A percentile compares a stretch with the other conserved stretches of the same genome.
These are phyloP conservation scores for Emydoidea blandingii DNA, from an alignment of 2,797 vertebrate species.

Conservation along the genomic window DNA sequence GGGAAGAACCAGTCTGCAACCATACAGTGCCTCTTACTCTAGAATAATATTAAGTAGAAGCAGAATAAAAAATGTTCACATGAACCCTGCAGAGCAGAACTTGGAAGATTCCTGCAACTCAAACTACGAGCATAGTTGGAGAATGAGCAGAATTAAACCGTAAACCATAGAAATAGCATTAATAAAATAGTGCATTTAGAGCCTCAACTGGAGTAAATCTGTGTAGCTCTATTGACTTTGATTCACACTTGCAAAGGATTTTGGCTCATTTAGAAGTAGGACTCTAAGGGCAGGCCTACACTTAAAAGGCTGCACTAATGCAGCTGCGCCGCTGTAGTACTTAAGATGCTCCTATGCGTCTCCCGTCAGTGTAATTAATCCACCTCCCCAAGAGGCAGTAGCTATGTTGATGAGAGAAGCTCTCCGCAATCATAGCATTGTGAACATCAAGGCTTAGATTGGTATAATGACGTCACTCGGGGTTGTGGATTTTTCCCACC, in stretches of 20 bases:
- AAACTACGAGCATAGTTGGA: background rate
- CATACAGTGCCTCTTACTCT: background rate
- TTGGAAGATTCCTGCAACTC: accelerated
- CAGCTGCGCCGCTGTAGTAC: no score
- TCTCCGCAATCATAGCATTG: background rate
- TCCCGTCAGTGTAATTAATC: background rate
- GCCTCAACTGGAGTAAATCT: background rate
- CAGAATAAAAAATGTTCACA: background rate
- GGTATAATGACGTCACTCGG: background rate
- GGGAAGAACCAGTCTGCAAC: background rate
- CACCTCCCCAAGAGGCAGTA: background rate
- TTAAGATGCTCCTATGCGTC: background rate
- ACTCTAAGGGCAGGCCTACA: background rate
- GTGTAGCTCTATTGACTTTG: accelerated
- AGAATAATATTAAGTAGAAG: constrained; percentile 23
- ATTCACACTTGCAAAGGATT: background rate
- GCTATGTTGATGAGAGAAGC: background rate
- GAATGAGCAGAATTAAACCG: background rate
- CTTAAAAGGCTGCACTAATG: background rate
- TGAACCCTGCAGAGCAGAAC: background rate
- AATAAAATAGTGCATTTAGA: background rate
- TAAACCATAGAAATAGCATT: background rate
- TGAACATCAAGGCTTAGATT: background rate
- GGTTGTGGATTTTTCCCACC: background rate
- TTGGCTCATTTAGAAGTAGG: background rate